phyloP scores from a whole-genome alignment of 2,888 invertebrate genomes.

The Nematopogon swammerdamellus region DNA sequence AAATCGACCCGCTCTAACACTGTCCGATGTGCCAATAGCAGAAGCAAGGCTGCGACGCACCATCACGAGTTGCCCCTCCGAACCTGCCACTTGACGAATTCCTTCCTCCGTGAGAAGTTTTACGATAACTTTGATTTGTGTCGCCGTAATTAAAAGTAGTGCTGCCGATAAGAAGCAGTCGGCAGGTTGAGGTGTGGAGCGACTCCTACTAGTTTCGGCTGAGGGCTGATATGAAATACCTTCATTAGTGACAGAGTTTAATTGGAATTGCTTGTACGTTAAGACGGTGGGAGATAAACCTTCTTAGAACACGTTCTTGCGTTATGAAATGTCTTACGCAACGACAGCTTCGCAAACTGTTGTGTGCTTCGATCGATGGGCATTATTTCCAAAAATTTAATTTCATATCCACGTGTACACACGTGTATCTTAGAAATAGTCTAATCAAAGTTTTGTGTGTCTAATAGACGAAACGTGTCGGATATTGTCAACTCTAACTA shows the following conservation, averaged over 20 bases:
- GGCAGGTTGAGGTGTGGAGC: constrained; percentile 23
- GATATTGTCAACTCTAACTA: too few species aligned
- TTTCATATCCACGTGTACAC: too few species aligned
- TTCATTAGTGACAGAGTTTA: not conserved
- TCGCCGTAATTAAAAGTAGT: constrained; percentile 54
- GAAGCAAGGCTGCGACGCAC: too few species aligned
- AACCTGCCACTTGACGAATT: not conserved
- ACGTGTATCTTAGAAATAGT: too few species aligned
- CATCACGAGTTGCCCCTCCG: not conserved
- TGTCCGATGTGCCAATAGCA: too few species aligned
- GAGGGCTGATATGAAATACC: constrained; percentile 5
- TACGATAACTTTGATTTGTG: constrained; percentile 53
- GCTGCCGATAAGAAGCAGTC: constrained; percentile 38
- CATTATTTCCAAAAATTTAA: too few species aligned
- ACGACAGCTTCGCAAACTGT: too few species aligned
- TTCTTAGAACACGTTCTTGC: not conserved
- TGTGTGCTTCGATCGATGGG: too few species aligned
- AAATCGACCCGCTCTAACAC: too few species aligned
- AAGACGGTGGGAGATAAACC: not conserved
- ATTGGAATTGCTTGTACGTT: not conserved
- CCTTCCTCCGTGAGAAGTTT: constrained; percentile 46
- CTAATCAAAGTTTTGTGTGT: too few species aligned
- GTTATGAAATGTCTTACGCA: not conserved
- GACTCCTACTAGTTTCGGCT: constrained; percentile 44
- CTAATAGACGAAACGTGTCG: too few species aligned